phyloP scores from a whole-genome alignment of 2,888 invertebrate species.

The Drosophila borborema region DNA sequence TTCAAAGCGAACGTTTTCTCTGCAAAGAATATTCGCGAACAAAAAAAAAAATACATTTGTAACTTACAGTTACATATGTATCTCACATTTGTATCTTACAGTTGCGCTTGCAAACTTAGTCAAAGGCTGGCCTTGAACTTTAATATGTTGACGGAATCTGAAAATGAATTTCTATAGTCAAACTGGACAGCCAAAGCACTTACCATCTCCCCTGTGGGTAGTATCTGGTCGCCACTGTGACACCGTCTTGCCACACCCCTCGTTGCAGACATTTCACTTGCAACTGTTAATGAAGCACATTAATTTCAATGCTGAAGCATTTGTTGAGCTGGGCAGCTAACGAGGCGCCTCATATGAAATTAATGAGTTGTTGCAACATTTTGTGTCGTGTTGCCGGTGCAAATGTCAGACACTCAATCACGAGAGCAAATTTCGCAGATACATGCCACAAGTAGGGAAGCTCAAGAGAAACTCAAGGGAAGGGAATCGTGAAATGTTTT shows the following conservation, averaged over 20 bases:
- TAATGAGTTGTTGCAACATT: slow-evolving; percentile 59
- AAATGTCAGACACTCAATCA: slow-evolving; percentile 70
- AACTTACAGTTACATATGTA: slow-evolving; percentile 19
- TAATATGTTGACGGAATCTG: slow-evolving; percentile 12
- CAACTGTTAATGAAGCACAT: slow-evolving; percentile 66
- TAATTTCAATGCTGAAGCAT: slow-evolving; percentile 67
- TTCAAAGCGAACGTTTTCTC: slow-evolving; percentile 5
- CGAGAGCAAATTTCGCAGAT: slow-evolving; percentile 33
- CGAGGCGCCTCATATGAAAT: slow-evolving; percentile 50
- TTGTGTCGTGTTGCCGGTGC: slow-evolving; percentile 47
- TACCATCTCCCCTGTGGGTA: too few species aligned
- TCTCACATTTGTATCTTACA: slow-evolving; percentile 16
- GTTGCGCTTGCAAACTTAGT: slow-evolving; percentile 3
- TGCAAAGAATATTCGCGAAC: not conserved
- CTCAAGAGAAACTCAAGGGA: too few species aligned
- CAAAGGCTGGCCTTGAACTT: slow-evolving; percentile 52
- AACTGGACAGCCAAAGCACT: not conserved
- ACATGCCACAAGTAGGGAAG: not conserved
- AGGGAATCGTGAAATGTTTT: slow-evolving; percentile 10
- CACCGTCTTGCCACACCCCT: not conserved
- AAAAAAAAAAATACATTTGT: slow-evolving; percentile 21
- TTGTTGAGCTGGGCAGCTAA: slow-evolving; percentile 25
- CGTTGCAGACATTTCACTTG: slow-evolving; percentile 1
- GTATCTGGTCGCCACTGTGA: not conserved
- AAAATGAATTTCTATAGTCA: slow-evolving; percentile 9